A percentile compares a stretch with the other conserved stretches of the same genome.
Evolutionary conservation across 2,888 invertebrate genomes (phyloP).

Genomic region (Cheilosia impressa): DNA sequence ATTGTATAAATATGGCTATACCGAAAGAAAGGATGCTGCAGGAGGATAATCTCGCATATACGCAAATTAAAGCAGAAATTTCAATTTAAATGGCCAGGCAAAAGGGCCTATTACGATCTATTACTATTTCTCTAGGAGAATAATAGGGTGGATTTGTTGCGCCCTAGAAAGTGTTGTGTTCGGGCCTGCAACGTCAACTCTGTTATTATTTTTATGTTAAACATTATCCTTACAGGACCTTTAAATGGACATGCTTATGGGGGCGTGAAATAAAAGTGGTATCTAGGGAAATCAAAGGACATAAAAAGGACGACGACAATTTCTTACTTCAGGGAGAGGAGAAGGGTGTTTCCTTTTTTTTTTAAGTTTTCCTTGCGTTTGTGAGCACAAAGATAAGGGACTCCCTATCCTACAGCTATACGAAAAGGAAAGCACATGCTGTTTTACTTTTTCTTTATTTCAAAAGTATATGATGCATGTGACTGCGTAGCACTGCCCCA

Average conservation of each 20-base stretch:
- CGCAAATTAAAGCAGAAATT: conserved; percentile 63
- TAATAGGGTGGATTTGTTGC: conserved; percentile 68
- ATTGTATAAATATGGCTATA: conserved; percentile 54
- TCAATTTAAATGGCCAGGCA: conserved; percentile 65
- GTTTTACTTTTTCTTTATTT: background rate
- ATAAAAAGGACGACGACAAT: conserved; percentile 70
- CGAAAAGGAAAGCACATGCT: conserved; percentile 34
- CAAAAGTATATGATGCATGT: conserved; percentile 21
- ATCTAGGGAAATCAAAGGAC: conserved; percentile 74
- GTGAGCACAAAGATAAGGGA: conserved; percentile 49
- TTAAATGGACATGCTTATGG: conserved; percentile 74
- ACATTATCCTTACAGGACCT: conserved; percentile 73
- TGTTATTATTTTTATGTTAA: conserved; percentile 74
- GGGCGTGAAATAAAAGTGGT: conserved; percentile 74
- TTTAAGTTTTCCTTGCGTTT: conserved; percentile 35
- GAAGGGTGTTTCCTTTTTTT: conserved; percentile 11
- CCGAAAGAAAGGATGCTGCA: conserved; percentile 40
- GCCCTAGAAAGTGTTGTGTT: conserved; percentile 52
- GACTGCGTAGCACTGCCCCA: conserved; percentile 16
- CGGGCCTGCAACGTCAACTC: conserved; percentile 48
- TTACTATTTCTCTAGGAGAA: conserved; percentile 54
- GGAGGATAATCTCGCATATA: conserved; percentile 56
- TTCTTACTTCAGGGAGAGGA: conserved; percentile 34
- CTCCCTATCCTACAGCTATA: conserved; percentile 37
- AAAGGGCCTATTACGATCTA: conserved; percentile 65